Conservation (phyloP, 2,888 invertebrate genomes). For the Ditula angustiorana region DNA sequence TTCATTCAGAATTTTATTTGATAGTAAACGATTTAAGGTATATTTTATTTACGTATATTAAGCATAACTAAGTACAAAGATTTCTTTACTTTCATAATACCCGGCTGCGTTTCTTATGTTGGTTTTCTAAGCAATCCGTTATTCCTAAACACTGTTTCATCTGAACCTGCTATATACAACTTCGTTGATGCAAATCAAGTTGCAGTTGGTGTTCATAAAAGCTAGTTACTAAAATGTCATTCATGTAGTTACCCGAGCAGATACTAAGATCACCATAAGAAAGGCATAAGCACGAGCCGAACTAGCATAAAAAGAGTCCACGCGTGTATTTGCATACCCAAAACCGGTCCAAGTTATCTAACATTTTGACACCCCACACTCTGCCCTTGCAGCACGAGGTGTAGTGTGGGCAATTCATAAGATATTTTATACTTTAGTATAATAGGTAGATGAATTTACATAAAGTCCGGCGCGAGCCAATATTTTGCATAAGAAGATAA, state of each 20-base stretch:
- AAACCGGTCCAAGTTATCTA: slow-evolving; percentile 67
- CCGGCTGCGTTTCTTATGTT: not conserved
- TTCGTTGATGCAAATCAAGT: not conserved
- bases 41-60: not conserved
- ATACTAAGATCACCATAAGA: slow-evolving; percentile 65
- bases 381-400: slow-evolving; percentile 67
- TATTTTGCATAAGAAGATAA: slow-evolving; percentile 82
- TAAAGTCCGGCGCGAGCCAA: slow-evolving; percentile 82
- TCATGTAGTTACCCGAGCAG: not conserved
- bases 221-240: not conserved
- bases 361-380: slow-evolving; percentile 65
- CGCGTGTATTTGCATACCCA: slow-evolving; percentile 79
- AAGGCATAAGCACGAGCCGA: slow-evolving; percentile 66
- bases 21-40: not conserved
- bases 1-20: slow-evolving; percentile 15
- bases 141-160: too few relatives aligned
- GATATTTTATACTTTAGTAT: slow-evolving; percentile 67
- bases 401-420: slow-evolving; percentile 48
- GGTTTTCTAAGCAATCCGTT: not conserved
- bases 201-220: not conserved
- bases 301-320: slow-evolving; percentile 82
- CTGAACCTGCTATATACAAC: too few relatives aligned
- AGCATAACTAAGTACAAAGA: not conserved
- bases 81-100: not conserved
- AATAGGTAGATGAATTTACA: slow-evolving; percentile 74